Evolutionary conservation across 2,113 vertebrate genomes (phyloP).

Genomic region (Rallus limicola): DNA sequence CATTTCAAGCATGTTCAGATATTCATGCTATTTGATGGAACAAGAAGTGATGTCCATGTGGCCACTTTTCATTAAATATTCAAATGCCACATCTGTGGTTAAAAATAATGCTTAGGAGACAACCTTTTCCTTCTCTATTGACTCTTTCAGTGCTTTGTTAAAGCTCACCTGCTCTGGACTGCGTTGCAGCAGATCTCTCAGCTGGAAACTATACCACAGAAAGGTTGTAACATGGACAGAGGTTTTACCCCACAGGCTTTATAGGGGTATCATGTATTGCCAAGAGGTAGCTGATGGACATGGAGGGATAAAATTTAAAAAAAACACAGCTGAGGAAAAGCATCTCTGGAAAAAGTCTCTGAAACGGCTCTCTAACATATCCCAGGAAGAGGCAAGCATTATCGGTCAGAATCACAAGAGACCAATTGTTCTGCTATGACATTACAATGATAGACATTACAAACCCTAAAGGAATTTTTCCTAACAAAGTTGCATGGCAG

Average conservation of each 20-base stretch:
- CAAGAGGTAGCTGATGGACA: not conserved
- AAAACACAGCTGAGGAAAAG: not conserved
- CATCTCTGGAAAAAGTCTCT: not conserved
- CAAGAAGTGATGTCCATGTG: constrained; percentile 25
- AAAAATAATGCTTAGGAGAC: constrained; percentile 13
- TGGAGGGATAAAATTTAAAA: not conserved
- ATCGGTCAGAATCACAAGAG: not conserved
- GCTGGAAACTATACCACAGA: not conserved
- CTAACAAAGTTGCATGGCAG: not conserved
- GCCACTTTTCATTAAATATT: constrained; percentile 52
- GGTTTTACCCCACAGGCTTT: not conserved
- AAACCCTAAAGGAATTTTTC: not conserved
- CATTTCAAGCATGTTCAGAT: constrained; percentile 3
- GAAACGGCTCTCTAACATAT: not conserved
- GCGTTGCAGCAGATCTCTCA: not conserved
- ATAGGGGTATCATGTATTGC: not conserved
- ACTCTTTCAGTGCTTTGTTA: constrained; percentile 33
- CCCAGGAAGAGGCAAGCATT: not conserved
- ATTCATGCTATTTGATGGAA: constrained; percentile 7
- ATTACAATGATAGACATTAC: not conserved
- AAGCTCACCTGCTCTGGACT: not conserved
- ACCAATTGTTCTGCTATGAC: not conserved
- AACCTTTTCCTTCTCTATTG: constrained; percentile 12
- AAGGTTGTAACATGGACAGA: not conserved
- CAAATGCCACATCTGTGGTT: constrained; percentile 10